phyloP scores from a whole-genome alignment of 1,140 invertebrate species.

The Drosophila nasuta region DNA sequence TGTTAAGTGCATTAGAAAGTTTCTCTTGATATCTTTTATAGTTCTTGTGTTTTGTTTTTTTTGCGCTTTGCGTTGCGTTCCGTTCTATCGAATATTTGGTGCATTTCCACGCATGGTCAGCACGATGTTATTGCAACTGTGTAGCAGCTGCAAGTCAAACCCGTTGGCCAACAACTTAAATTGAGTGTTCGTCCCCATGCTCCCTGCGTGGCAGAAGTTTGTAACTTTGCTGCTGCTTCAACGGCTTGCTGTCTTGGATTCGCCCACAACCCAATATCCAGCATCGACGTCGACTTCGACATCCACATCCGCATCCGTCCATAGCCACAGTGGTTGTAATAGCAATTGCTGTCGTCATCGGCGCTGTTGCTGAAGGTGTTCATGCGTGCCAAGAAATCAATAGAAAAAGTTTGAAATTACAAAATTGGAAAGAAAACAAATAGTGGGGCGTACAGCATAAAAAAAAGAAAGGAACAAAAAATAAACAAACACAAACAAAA shows the following conservation, averaged over 20 bases:
- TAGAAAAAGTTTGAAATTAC: conserved; percentile 83
- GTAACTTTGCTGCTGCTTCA: conserved; percentile 41
- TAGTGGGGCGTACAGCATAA: conserved; percentile 62
- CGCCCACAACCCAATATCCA: conserved; percentile 27
- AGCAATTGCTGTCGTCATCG: conserved; percentile 63
- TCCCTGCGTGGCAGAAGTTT: conserved; percentile 42
- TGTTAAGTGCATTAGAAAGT: conserved; percentile 81
- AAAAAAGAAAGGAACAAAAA: conserved; percentile 37
- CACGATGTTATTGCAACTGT: conserved; percentile 32
- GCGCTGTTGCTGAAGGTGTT: conserved; percentile 76
- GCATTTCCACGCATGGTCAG: conserved; percentile 76
- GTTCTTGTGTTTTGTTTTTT: conserved; percentile 16
- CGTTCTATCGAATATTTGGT: conserved; percentile 52
- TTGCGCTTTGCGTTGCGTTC: too few species aligned
- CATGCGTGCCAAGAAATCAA: conserved; percentile 81
- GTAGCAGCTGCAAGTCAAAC: conserved; percentile 37
- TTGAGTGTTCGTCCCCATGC: conserved; percentile 56
- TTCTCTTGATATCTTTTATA: conserved; percentile 40
- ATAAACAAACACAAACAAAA: conserved; percentile 46
- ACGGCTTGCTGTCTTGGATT: conserved; percentile 39
- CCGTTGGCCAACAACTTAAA: conserved; percentile 68
- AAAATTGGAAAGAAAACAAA: conserved; percentile 83
- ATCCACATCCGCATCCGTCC: conserved; percentile 38
- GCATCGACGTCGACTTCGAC: conserved; percentile 14
- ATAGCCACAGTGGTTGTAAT: conserved; percentile 38